A percentile compares a stretch with the other conserved stretches of the same genome.
Conservation (phyloP, 53 echinoderm and acorn worm species). For the Patiria pectinifera region DNA sequence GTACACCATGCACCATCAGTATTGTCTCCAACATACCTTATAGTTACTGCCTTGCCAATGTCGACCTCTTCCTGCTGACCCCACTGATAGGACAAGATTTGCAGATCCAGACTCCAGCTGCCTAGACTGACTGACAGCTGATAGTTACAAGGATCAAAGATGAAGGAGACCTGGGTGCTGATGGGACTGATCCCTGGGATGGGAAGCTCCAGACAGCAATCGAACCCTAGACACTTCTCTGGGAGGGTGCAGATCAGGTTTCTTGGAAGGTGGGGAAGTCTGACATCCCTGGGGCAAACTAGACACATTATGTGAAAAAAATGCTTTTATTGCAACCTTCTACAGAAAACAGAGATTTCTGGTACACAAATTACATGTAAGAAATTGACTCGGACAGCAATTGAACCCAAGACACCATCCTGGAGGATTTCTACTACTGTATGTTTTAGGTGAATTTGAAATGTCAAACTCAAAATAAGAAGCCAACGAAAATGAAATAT, state of each 20-base stretch:
- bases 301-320: not conserved
- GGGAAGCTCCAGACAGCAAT: conserved; percentile 45
- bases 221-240: conserved; percentile 66
- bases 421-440: too few species aligned
- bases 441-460: too few species aligned
- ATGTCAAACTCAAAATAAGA: too few species aligned
- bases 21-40: too few species aligned
- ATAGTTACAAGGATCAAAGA: conserved; percentile 54
- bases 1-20: too few species aligned
- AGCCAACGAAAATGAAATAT: too few species aligned
- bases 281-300: conserved; percentile 55
- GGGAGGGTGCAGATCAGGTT: conserved; percentile 52
- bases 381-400: not conserved
- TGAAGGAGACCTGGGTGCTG: conserved; percentile 43
- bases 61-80: conserved; percentile 33
- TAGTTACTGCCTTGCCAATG: conserved; percentile 5
- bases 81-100: conserved; percentile 53
- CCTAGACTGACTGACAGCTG: conserved; percentile 33
- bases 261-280: conserved; percentile 48
- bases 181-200: conserved; percentile 38
- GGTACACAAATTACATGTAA: not conserved
- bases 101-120: conserved; percentile 22
- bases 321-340: not conserved
- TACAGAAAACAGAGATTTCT: too few species aligned
- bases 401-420: too few species aligned